Conservation (phyloP, 2,113 vertebrate genomes). For the Dasypus novemcinctus region DNA sequence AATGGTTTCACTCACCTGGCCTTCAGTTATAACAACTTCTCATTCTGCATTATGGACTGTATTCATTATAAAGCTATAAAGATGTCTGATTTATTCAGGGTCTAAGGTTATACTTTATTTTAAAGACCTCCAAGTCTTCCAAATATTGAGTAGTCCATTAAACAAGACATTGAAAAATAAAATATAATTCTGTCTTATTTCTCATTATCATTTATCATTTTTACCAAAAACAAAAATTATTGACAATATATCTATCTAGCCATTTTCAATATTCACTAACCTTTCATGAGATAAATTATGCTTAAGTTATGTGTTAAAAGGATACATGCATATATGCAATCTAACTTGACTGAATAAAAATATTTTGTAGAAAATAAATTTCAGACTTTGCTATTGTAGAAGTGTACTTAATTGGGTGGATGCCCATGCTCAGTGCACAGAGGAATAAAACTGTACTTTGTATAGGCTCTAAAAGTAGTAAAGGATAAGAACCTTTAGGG, state of each 20-base stretch:
- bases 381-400: background rate
- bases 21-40: background rate
- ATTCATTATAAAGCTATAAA: background rate
- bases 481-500: background rate
- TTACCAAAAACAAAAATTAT: background rate
- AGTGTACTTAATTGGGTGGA: background rate
- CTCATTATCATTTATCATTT: background rate
- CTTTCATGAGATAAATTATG: background rate
- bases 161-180: background rate
- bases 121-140: background rate
- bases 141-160: background rate
- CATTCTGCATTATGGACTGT: background rate
- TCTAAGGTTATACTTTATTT: background rate
- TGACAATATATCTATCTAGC: background rate
- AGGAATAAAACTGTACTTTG: background rate
- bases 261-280: background rate
- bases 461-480: background rate
- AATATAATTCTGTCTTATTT: background rate
- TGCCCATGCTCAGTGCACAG: fast-evolving
- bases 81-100: background rate
- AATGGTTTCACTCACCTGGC: background rate
- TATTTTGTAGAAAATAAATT: background rate
- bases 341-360: background rate
- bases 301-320: background rate
- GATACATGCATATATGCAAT: background rate